Percentiles rank a stretch among this genome's conserved stretches.
Evolutionary conservation across 2,113 vertebrate genomes (phyloP).

Genomic region (Saguinus midas): DNA sequence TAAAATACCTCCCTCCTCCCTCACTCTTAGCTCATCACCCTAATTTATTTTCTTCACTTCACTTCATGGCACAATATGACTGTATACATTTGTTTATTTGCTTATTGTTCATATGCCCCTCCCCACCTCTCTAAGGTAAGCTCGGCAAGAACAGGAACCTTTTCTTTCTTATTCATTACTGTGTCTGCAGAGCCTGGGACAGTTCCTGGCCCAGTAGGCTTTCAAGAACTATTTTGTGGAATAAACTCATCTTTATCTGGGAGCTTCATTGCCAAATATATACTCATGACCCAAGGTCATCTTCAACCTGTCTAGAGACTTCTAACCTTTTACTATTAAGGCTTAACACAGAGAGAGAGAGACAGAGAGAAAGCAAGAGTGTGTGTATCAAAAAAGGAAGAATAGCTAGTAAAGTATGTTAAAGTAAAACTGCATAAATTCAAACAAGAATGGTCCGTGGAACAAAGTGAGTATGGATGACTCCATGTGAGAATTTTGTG

Average conservation of each 20-base stretch:
- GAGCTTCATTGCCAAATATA: not conserved
- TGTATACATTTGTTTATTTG: not conserved
- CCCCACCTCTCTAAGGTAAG: rapidly evolving
- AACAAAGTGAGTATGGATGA: not conserved
- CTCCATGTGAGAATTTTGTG: not conserved
- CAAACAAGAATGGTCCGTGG: not conserved
- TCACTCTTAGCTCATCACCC: not conserved
- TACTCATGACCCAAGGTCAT: not conserved
- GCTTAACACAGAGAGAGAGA: not conserved
- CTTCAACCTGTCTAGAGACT: not conserved
- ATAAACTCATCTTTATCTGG: not conserved
- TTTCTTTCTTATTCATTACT: not conserved
- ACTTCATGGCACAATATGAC: not conserved
- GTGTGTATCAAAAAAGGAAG: not conserved
- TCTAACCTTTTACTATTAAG: not conserved
- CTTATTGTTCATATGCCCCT: not conserved
- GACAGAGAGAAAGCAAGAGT: not conserved
- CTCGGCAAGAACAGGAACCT: not conserved
- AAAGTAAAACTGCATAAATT: not conserved
- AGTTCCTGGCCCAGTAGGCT: not conserved
- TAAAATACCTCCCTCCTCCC: not conserved
- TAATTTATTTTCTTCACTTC: not conserved
- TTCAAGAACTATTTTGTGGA: not conserved
- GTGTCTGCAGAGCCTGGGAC: not conserved
- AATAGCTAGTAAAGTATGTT: not conserved